These are phyloP conservation scores for Enhydra lutris DNA, from an alignment of 2,113 vertebrate genomes.

Conservation along the genomic window DNA sequence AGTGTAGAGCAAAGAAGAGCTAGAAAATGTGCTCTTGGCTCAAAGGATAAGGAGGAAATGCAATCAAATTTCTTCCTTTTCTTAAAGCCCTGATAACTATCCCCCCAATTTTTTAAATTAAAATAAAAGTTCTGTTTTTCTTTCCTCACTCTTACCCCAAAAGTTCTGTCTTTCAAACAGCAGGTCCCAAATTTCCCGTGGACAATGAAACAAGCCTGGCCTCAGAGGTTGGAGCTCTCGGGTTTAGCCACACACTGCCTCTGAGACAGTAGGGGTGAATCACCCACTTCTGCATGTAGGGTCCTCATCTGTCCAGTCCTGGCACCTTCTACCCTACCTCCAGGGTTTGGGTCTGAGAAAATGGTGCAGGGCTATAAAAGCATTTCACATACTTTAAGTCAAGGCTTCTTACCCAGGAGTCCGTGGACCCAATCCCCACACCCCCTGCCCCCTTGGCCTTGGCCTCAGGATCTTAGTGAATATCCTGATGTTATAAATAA, in stretches of 20 bases:
- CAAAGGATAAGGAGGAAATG: not conserved
- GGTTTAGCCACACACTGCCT: accelerated
- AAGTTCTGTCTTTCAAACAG: not conserved
- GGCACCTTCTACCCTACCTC: not conserved
- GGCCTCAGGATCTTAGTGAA: not conserved
- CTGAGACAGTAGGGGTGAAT: not conserved
- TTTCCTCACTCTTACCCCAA: not conserved
- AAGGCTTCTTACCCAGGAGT: not conserved
- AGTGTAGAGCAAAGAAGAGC: not conserved
- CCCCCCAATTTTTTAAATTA: not conserved
- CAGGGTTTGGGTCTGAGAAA: not conserved
- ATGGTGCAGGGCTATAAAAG: not conserved
- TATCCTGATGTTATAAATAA: not conserved
- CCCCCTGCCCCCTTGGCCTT: not conserved
- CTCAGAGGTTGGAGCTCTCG: not conserved
- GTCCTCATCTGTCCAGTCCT: not conserved
- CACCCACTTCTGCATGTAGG: not conserved
- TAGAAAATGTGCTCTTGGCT: not conserved
- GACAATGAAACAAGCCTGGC: not conserved
- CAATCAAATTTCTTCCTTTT: not conserved
- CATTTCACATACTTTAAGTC: not conserved
- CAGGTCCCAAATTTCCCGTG: not conserved
- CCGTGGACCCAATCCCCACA: not conserved
- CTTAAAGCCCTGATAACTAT: not conserved
- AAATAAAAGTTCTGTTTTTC: not conserved